Evolutionary conservation across 2,113 vertebrate genomes (phyloP).

Genomic region (Sinocyclocheilus rhinocerous): DNA sequence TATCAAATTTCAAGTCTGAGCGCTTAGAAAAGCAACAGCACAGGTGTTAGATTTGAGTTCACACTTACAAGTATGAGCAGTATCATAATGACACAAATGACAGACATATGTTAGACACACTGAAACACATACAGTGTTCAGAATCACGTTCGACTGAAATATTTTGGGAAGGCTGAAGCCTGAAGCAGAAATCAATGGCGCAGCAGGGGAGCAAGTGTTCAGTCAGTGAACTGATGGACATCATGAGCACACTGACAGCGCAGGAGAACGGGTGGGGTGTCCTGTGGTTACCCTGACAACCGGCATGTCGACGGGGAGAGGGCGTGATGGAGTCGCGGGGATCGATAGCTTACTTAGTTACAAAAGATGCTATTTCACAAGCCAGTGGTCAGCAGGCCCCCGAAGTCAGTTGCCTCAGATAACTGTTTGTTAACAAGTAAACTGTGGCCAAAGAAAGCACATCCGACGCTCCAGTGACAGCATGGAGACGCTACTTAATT

Average conservation of each 20-base stretch:
- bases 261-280: constrained; percentile 24
- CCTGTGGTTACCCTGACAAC: constrained; percentile 50
- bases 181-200: constrained; percentile 86
- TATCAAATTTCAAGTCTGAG: neutral
- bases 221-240: constrained; percentile 75
- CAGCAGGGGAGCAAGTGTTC: constrained; percentile 72
- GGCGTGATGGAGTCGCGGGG: constrained; percentile 72
- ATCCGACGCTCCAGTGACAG: constrained; percentile 79
- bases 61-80: neutral
- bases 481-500: constrained; percentile 78
- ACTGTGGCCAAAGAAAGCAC: constrained; percentile 81
- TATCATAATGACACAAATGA: neutral
- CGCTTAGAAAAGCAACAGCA: neutral
- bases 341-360: constrained; percentile 93
- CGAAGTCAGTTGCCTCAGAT: constrained; percentile 72
- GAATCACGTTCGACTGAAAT: neutral
- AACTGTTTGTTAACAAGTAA: constrained; percentile 91
- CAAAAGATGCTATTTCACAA: constrained; percentile 98
- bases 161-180: constrained; percentile 67
- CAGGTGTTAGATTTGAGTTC: neutral
- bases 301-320: constrained; percentile 68
- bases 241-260: constrained; percentile 20
- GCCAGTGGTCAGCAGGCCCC: constrained; percentile 84
- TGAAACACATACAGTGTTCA: neutral
- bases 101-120: neutral